Base-by-base conservation (phyloP, 2,888 invertebrate species). In the Platyscelio sp. region DNA sequence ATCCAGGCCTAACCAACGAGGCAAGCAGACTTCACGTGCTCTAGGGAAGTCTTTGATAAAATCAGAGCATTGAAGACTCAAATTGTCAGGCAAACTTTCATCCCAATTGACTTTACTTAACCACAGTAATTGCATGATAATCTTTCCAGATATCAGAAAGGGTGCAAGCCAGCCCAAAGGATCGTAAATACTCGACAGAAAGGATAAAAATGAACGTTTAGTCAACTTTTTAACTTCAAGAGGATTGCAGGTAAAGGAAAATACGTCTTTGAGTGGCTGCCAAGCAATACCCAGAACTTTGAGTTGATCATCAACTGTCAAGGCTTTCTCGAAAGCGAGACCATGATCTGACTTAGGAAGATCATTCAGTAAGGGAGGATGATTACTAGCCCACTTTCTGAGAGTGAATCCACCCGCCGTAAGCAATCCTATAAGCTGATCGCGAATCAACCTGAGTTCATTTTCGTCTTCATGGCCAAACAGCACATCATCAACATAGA, bases 401-500 rank as follows among this genome's bases (percentile, higher is more conserved):
- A 68, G 51, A 49, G 26, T 33, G 65, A 71, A 71, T 1, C 46
- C 27, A 40, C 71, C 71, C 27, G 27, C 58, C 58, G 20, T 18
- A 1, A 60, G 29, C 46, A 71, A 15, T 1, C 22, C 15, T 15
- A 40, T 26, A 1, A 71, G 13, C 18, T 71, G 58, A 3, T 46
- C 29, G 1, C 58, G 38, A 13, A 29, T 29, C 15, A 20, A 13
- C 26, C 13, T 33, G 2, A 43, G 26, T 2, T 9, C 9, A 24
- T 40, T 40, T 20, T 24, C 6, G 26, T 46, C 46, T 4, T 71
- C 43, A 60, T 40, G 40, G 20, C 38, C 71, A 26, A 71, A 56
- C 18, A 71, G 33, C 6, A 27, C 46, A 46, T 71, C 71, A 71
- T 71, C 58, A 38, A 43, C 71, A n/a, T 71, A 51, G 58, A 71